Evolutionary conservation across 2,113 vertebrate genomes (phyloP), one percentile per base, ranked within the genome.

Genomic region (Polypterus bichir): DNA sequence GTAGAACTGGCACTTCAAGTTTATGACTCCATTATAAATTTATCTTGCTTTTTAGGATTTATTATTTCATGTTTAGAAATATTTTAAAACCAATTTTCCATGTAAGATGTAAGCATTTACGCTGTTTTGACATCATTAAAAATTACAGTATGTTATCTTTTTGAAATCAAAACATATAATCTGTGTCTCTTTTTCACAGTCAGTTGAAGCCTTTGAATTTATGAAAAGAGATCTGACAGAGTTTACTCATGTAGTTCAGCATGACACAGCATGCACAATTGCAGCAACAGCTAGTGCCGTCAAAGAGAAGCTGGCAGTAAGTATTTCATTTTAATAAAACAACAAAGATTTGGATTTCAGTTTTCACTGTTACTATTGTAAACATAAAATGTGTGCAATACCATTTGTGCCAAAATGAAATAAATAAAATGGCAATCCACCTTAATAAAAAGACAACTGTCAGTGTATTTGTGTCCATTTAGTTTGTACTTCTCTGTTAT

Each of bases 251-350:
- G 96, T 99, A 47, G 92, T 99, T 48, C 96, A 99, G 73, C 94
- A 97, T 76, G 96, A 99, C 81, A 97, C 96, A 0, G 83, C 96
- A n/a, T 97, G 93, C 71, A 97, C 96, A 2, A 92, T 98, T 1
- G 96, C 91, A 1, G 95, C 95, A 9, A 99, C 96, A 0, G 95
- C 96, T 69, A 91, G 85, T 0, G 95, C 94, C 62, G 92, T 99
- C 78, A 91, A 88, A 76, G 96, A 89, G 77, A 97, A 88, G 70
- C 83, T 99, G 70, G 85, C 90, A 46, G 96, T 99, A 85, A 89
- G 89, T 83, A 66, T 2, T 1, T 3, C 6, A 9, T 49, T 49
- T 10, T 9, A 58, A 57, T 64, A 9, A 9, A 48, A 51, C 9
- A 7, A 6, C 45, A 49, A 5, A 8, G 5, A 44, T 4, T 10